Conservation (phyloP, 2,797 vertebrate species). For the Molossus molossus region DNA sequence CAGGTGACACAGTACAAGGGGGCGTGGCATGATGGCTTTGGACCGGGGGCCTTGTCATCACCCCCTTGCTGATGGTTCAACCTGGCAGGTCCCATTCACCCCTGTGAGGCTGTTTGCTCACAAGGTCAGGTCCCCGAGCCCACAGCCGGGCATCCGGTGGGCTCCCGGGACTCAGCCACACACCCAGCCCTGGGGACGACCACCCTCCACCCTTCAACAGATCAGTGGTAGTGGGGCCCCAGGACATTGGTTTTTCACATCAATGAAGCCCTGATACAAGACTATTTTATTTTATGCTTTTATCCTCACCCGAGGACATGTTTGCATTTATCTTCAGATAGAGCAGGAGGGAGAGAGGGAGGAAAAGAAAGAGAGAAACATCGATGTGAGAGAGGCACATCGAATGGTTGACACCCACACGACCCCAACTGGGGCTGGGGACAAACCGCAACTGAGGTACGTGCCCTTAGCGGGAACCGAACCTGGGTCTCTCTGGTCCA, state of each 20-base stretch:
- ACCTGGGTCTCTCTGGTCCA: too few species aligned
- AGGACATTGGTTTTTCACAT: rapidly evolving
- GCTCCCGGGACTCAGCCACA: rapidly evolving
- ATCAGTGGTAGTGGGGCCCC: rapidly evolving
- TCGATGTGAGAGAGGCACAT: too few species aligned
- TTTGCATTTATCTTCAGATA: too few species aligned
- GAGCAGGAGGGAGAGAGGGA: too few species aligned
- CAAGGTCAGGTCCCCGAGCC: not conserved
- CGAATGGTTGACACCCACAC: too few species aligned
- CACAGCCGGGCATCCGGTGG: rapidly evolving
- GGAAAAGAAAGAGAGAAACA: too few species aligned
- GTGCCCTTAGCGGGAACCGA: too few species aligned
- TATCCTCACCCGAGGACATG: too few species aligned
- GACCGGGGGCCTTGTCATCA: not conserved
- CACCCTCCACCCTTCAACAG: rapidly evolving
- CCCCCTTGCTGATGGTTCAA: rapidly evolving
- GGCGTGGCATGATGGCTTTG: rapidly evolving
- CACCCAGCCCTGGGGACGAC: not conserved
- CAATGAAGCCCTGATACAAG: too few species aligned
- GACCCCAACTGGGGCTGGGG: too few species aligned
- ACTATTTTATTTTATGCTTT: too few species aligned
- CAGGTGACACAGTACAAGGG: rapidly evolving
- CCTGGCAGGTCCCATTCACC: not conserved
- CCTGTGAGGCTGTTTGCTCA: not conserved
- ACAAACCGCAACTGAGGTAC: too few species aligned